A percentile compares a stretch with the other conserved stretches of the same genome.
phyloP scores from a whole-genome alignment of 2,113 vertebrate species.

The Seriola dumerili region DNA sequence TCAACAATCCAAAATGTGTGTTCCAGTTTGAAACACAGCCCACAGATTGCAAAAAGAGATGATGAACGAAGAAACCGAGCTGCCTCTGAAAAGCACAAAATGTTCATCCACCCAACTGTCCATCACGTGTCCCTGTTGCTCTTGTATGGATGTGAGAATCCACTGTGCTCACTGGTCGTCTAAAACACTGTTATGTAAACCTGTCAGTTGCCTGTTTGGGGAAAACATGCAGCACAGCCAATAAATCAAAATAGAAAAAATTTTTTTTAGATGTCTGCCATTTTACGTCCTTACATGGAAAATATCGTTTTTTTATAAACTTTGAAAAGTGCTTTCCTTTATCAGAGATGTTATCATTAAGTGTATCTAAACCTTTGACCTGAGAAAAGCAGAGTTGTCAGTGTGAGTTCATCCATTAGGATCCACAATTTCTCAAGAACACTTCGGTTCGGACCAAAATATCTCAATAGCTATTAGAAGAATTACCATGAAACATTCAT shows the following conservation, averaged over 20 bases:
- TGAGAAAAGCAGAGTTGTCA: too few relatives aligned
- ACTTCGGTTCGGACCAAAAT: not conserved
- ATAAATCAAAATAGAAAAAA: not conserved
- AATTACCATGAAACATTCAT: not conserved
- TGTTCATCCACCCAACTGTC: constrained; percentile 54
- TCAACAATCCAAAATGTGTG: not conserved
- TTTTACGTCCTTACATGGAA: not conserved
- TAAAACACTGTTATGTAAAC: constrained; percentile 49
- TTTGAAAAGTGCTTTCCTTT: too few relatives aligned
- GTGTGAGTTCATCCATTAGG: too few relatives aligned
- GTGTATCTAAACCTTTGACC: not conserved
- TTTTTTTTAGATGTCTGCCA: not conserved
- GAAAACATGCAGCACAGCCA: not conserved
- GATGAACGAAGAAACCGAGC: constrained; percentile 18
- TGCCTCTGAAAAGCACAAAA: constrained; percentile 24
- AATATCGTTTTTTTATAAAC: not conserved
- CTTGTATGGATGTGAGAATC: constrained; percentile 28
- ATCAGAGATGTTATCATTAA: not conserved
- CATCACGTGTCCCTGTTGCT: constrained; percentile 47
- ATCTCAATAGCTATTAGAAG: not conserved
- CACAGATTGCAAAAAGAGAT: constrained; percentile 2
- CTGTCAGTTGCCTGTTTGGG: constrained; percentile 9
- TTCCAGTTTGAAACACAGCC: constrained; percentile 3
- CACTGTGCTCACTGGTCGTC: constrained; percentile 14
- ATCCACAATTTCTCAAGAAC: too few relatives aligned